Base-by-base conservation (phyloP, 2,888 invertebrate genomes). In the Allolobophora icterica region DNA sequence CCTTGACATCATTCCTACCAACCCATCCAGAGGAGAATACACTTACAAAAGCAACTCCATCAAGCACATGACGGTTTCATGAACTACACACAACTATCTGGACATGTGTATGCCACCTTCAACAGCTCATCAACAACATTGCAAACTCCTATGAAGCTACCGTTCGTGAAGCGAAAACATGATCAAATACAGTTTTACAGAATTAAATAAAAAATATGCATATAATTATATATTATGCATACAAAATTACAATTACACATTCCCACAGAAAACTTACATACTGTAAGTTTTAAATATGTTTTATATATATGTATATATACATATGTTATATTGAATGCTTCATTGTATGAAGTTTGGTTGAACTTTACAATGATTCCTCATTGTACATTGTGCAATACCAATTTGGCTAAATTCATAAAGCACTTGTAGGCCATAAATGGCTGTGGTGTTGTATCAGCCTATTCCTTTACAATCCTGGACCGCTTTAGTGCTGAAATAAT, bases 181-280 rank as follows among this genome's bases (percentile, higher is more conserved):
- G 71, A 71, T 71, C n/a, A 71, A 71, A 30, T n/a, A 71, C 71
- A 71, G 0, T 71, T n/a, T n/a, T 30, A 71, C 6, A 71, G 11
- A 71, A 71, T n/a, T 30, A n/a, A 71, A 71, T 58, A 71, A 71
- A 52, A 30, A n/a, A 71, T 71, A n/a, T n/a, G n/a, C n/a, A 71
- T 71, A 71, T 71, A 71, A 71, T 71, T 71, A 30, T 71, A 71
- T 30, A 71, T 71, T 71, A 71, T 71, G 71, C 71, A 71, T 52
- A 24, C 24, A 21, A n/a, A 71, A 71, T 71, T 71, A n/a, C 71
- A 71, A 71, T 71, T 71, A 71, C 71, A 71, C n/a, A n/a, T 4
- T 71, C n/a, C 30, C n/a, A n/a, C 1, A 71, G 30, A n/a, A 71
- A 71, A n/a, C n/a, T 8, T 71, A 30, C 58, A 58, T n/a, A 71